Evolutionary conservation across 2,113 vertebrate genomes (phyloP).

Genomic region (Orientallactaga bullata): DNA sequence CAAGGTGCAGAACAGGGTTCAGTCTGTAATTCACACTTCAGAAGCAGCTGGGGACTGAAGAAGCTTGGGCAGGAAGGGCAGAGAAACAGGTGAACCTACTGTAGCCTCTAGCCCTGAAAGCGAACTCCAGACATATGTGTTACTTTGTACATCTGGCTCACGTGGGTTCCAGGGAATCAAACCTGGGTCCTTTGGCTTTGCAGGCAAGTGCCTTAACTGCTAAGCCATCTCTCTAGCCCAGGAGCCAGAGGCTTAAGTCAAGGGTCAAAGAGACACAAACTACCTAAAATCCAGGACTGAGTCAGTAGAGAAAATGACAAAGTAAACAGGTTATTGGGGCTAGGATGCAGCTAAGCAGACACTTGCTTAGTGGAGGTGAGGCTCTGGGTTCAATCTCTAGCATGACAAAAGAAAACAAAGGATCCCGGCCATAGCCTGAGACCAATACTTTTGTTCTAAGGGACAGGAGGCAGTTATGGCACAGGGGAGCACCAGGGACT

Average conservation of each 20-base stretch:
- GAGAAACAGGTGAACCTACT: slow-evolving; percentile 14
- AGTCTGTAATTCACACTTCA: background rate
- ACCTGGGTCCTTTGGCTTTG: too few relatives aligned
- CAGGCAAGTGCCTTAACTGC: too few relatives aligned
- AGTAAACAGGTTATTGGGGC: background rate
- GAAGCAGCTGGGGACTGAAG: background rate
- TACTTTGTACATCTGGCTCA: too few relatives aligned
- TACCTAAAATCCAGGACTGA: background rate
- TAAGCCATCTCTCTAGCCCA: too few relatives aligned
- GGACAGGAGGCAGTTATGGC: background rate
- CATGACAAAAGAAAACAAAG: too few relatives aligned
- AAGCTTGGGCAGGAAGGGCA: background rate
- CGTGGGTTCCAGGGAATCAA: too few relatives aligned
- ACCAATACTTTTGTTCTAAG: rapidly evolving
- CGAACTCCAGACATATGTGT: background rate
- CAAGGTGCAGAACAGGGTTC: background rate
- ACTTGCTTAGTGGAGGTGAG: too few relatives aligned
- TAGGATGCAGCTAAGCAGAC: too few relatives aligned
- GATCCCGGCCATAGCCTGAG: background rate
- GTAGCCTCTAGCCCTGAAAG: too few relatives aligned
- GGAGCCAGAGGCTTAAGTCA: slow-evolving; percentile 23
- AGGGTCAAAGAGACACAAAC: background rate
- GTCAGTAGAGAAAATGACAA: background rate
- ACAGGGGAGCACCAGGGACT: too few relatives aligned
- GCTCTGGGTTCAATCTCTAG: too few relatives aligned